Evolutionary conservation across 2,888 invertebrate species (phyloP), one percentile per base, ranked within the genome.

Genomic region (Heliconius cydno): DNA sequence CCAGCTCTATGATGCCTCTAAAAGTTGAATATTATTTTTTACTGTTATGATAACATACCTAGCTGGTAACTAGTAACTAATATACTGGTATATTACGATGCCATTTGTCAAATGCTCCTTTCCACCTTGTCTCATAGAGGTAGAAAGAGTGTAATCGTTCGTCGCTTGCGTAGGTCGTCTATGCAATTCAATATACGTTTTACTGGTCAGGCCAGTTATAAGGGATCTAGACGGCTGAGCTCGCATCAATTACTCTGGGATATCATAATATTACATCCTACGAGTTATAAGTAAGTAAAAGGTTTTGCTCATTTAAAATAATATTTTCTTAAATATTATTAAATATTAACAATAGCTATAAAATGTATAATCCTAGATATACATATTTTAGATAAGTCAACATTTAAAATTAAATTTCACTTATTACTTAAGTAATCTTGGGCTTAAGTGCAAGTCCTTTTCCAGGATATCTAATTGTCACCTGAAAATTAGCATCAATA

Each of bases 121-220:
- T 79, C 77, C 67, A 79, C 25, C 65, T 75, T 60, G 76, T 81
- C 75, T 79, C 80, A 68, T 81, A 73, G 82, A 81, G 70, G 77
- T 81, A 81, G 78, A 81, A 80, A 82, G 80, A 81, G 82, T 83
- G 80, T 80, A 83, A 82, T 81, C 82, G 80, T 80, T 72, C 67
- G 81, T 83, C 82, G 78, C 79, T 80, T 82, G 85, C 84, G 85
- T 86, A 85, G 86, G 86, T 79, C 82, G 84, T 82, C 82, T 82
- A 79, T 83, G 83, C 82, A 82, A 84, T 83, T 83, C 80, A 84
- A 82, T 82, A 82, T 83, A 80, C 82, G 81, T 82, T 79, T 76
- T 79, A 85, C 85, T 83, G 84, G 85, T 85, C 84, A 83, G 81
- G 82, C 85, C 65, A 83, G 84, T 84, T 82, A 83, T 80, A 82